These are phyloP conservation scores for Sibirionetta formosa DNA, from an alignment of 2,797 vertebrate genomes.

Conservation along the genomic window DNA sequence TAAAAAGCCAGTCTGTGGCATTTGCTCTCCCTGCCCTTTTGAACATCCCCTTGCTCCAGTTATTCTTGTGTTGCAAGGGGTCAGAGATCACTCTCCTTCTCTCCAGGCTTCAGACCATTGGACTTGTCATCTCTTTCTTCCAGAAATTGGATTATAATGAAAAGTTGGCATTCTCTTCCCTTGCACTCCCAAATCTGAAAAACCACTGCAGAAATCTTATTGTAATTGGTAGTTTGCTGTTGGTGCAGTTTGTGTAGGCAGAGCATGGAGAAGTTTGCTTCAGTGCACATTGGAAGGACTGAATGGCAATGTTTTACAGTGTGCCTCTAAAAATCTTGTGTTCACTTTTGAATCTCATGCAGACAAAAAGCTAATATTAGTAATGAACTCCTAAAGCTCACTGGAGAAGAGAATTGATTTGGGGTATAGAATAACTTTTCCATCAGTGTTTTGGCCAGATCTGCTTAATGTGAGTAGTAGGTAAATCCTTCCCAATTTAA, in stretches of 20 bases:
- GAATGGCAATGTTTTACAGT: background rate
- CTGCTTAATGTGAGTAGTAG: background rate
- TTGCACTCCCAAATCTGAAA: background rate
- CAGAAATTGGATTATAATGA: background rate
- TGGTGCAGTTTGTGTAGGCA: background rate
- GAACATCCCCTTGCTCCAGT: background rate
- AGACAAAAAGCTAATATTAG: background rate
- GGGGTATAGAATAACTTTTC: background rate
- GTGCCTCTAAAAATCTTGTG: background rate
- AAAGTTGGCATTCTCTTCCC: background rate
- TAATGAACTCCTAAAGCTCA: background rate
- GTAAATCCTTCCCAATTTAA: constrained; percentile 31
- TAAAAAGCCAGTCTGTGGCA: background rate
- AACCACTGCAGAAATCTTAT: background rate
- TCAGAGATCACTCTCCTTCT: background rate
- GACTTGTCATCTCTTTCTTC: background rate
- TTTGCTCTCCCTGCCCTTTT: background rate
- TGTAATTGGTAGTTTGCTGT: background rate
- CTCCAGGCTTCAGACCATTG: background rate
- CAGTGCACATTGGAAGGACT: background rate
- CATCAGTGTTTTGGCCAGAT: constrained; percentile 15
- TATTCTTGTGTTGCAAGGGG: background rate
- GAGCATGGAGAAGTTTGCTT: background rate
- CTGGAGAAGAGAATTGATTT: constrained; percentile 25
- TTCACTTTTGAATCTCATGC: background rate